Evolutionary conservation across 2,113 vertebrate genomes (phyloP), one percentile per base, ranked within the genome.

Genomic region (Hippocampus mohnikei): DNA sequence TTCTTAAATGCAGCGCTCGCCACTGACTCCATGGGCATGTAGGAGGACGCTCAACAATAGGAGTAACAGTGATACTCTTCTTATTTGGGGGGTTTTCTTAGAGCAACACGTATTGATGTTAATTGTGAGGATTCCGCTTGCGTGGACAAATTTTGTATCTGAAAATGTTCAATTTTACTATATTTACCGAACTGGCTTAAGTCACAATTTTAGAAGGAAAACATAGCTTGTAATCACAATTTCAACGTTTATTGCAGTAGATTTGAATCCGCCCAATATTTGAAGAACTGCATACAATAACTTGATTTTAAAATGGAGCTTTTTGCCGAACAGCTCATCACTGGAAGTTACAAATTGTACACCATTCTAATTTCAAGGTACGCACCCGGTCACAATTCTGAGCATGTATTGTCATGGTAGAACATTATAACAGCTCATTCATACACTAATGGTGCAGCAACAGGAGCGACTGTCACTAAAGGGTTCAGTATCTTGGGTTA

Each of bases 1-100:
- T 78, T 68, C 65, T 69, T 74, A 70, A 82, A 79, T 58, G 65
- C 83, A 69, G 73, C 52, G 74, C 44, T 77, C 85, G 62, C 72
- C 75, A 56, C 70, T 70, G 33, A n/a, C 48, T 69, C 11, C 68
- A 46, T 50, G 52, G 25, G 67, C 67, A 61, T 86, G 44, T 68
- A 4, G 46, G 20, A 23, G 46, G 41, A 27, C 40, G 23, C 18
- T 65, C 41, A 66, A 25, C 65, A 67, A 21, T 25, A 16, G n/a
- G 21, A 5, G 27, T 7, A 53, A 75, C 62, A 58, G 46, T 33
- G 44, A 55, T 37, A 52, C 10, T 50, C 52, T 70, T 77, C 53
- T 64, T 68, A 53, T 63, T 71, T 52, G 33, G 76, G 76, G 29
- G 42, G 66, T 72, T 60, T 33, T 65, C n/a, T n/a, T 6, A 16